Evolutionary conservation across 1,140 invertebrate species (phyloP).

Genomic region (Euwallacea fornicatus): DNA sequence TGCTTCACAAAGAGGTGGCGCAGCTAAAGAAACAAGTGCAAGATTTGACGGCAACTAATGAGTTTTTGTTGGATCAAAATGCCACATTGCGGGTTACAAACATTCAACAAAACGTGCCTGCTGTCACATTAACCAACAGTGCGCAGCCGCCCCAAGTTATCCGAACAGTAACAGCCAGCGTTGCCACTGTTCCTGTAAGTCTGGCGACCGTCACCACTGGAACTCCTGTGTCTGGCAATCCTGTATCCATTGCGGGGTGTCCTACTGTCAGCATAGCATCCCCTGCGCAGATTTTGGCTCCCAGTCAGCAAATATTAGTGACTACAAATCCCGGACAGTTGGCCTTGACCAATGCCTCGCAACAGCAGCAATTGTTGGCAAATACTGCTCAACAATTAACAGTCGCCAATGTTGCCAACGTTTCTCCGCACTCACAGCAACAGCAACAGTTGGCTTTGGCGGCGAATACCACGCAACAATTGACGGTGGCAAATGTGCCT

Average conservation of each 20-base stretch:
- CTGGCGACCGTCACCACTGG: conserved; percentile 58
- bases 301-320: conserved; percentile 53
- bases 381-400: conserved; percentile 48
- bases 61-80: conserved; percentile 80
- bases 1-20: conserved; percentile 71
- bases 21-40: conserved; percentile 71
- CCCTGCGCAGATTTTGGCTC: conserved; percentile 55
- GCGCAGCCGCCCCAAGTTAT: conserved; percentile 57
- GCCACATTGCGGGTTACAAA: conserved; percentile 71
- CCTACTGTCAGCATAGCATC: conserved; percentile 65
- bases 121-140: conserved; percentile 62
- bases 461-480: conserved; percentile 48
- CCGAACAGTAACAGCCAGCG: conserved; percentile 63
- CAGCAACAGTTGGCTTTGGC: conserved; percentile 48
- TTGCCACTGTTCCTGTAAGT: conserved; percentile 66
- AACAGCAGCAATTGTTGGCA: conserved; percentile 49
- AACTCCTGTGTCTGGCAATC: conserved; percentile 51
- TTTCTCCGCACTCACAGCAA: conserved; percentile 44
- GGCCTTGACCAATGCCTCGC: conserved; percentile 32
- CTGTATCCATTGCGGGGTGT: conserved; percentile 61
- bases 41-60: conserved; percentile 77
- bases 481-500: conserved; percentile 47
- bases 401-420: conserved; percentile 25
- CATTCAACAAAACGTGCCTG: conserved; percentile 60
- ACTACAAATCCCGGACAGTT: conserved; percentile 50